Evolutionary conservation across 2,888 invertebrate genomes (phyloP).

Genomic region (Syrista parreyssii): DNA sequence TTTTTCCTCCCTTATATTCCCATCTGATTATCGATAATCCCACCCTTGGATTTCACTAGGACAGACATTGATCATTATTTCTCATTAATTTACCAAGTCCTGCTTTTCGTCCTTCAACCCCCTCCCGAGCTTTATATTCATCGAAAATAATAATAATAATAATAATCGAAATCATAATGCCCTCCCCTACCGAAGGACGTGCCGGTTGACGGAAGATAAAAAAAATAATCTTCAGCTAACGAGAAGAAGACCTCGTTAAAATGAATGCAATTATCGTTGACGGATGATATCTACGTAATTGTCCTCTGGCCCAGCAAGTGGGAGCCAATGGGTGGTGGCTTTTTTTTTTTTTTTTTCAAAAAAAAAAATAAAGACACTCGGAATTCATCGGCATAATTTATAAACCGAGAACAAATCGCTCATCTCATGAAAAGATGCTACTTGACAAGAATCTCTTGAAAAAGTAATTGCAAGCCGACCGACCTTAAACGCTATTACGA

Average conservation of each 20-base stretch:
- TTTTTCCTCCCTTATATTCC: not conserved
- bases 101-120: not conserved
- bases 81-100: not conserved
- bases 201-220: not conserved
- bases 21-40: not conserved
- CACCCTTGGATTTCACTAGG: not conserved
- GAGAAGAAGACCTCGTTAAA: slow-evolving; percentile 40
- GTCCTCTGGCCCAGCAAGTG: not conserved
- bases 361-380: not conserved
- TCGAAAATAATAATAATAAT: not conserved
- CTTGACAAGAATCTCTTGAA: not conserved
- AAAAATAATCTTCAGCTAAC: not conserved
- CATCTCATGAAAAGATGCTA: not conserved
- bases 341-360: no score
- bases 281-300: slow-evolving; percentile 4
- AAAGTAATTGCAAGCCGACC: not conserved
- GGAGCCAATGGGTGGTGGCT: no score
- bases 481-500: not conserved
- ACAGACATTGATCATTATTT: not conserved
- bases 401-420: not conserved
- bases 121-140: not conserved
- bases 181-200: not conserved
- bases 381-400: not conserved
- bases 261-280: slow-evolving; percentile 48
- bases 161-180: not conserved